Evolutionary conservation across 2,888 invertebrate genomes (phyloP), one percentile per base, ranked within the genome.

Genomic region (Rotaria sp.): DNA sequence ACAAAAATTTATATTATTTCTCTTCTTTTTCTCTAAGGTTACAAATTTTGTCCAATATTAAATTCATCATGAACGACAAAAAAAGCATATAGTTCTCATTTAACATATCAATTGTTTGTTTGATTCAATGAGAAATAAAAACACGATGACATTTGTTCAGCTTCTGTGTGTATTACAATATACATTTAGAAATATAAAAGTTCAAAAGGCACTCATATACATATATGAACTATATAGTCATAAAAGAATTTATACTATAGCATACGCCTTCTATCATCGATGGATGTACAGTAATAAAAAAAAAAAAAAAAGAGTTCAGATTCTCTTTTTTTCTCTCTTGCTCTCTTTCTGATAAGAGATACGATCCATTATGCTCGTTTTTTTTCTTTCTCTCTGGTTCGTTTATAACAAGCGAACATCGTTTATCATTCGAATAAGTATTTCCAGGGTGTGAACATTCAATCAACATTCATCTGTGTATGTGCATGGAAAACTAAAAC

Each of bases 291-390:
- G 35, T 67, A 67, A 67, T 67, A 67, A 67, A 67, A 67, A 67
- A 57, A 24, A 55, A 11, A 35, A 67, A 35, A 35, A 4, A 67
- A 35, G 35, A 67, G 21, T 13, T 35, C 35, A 21, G 13, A 52
- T 18, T 38, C 21, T 67, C 13, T 35, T 15, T 67, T 13, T 35
- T 21, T 35, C 35, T 67, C 67, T 35, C 35, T 30, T 18, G 30
- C n/a, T n/a, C 67, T 35, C 35, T 67, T 67, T 67, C 67, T 67
- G 67, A 67, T 67, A 67, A 67, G 67, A 67, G 67, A 67, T 67
- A 67, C 67, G 67, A 67, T 67, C 35, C 67, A 67, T 67, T 67
- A 67, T 67, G 67, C 2, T 67, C 67, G 11, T 35, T 67, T 67
- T 67, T 67, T 38, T 8, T 67, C 67, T 67, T 30, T 5, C 35